Base-by-base conservation (phyloP, 2,113 vertebrate species). In the Cryptotis parvus region DNA sequence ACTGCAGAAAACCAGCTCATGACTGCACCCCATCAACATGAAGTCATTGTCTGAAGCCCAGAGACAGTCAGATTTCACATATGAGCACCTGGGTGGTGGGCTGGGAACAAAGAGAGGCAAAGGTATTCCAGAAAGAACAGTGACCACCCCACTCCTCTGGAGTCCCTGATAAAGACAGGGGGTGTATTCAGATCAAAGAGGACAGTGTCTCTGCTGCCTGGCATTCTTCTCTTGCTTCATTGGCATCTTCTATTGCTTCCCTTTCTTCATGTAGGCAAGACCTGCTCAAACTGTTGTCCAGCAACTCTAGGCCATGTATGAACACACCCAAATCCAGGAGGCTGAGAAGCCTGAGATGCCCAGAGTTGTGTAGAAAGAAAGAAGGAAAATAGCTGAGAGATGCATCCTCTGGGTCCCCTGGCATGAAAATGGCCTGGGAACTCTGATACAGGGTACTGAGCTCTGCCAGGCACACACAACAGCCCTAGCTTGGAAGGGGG, bases 221-320 rank as follows among this genome's bases (percentile, higher is more conserved):
- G 1, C 52, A 45, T n/a, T n/a, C 73, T 73, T 10, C 0, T 75
- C 37, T 43, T 10, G 66, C 84, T 91, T 49, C 1, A 0, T 27
- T 84, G 87, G 86, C 70, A 41, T 52, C 37, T 91, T 41, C 39
- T 79, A 65, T 72, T 52, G 45, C 43, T 49, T 87, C 35, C 55
- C 27, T 88, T 70, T 43, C 18, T 3, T 76, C 2, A 2, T 20
- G 33, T 31, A 74, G 88, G 72, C 69, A 94, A 52, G 65, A n/a
- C 74, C 78, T 89, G 39, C 49, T 81, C 22, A 2, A 58, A n/a
- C 8, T 2, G 35, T 33, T 35, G 18, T 24, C 55, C 55, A 58
- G 55, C 20, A 58, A 58, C 55, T 58, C 16, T 24, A 58, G 5
- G 24, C 55, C 1, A 15, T 8, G 27, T 2, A 7, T 58, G 55